Base-by-base conservation (phyloP, 2,113 vertebrate genomes). In the Microtus pennsylvanicus region DNA sequence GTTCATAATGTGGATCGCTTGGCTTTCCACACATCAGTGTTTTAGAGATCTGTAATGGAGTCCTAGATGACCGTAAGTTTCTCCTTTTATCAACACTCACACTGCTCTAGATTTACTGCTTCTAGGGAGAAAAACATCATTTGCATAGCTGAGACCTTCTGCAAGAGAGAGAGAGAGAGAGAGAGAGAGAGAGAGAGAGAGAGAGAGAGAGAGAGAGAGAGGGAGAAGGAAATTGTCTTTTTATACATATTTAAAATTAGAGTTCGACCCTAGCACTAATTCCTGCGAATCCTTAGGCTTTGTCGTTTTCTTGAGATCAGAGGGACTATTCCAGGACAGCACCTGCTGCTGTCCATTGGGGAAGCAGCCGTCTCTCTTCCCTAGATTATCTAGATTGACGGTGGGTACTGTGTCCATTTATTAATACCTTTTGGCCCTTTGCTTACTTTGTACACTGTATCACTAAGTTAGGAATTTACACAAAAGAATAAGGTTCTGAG, bases 1-100 rank as follows among this genome's bases (percentile, higher is more conserved):
- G 74, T 63, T 93, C 42, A 52, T 75, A 70, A 13, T 47, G 10
- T 10, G 17, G 28, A 76, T 93, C 45, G 65, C 47, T 92, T 94
- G 47, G 63, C 90, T 92, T 82, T 50, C 33, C 9, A 50, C 77
- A 14, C 65, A 65, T 42, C 35, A 63, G 10, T 80, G 19, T 87
- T 90, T 93, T 89, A 85, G 50, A 93, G 92, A 58, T 50, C 10
- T 58, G 78, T 76, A 83, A 65, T 28, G 7, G 28, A 92, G 47
- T 92, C 58, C 21, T 16, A 70, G 35, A 80, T 85, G 16, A 83
- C 93, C 81, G n/a, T 50, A 90, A 89, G n/a, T 70, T 91, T 93
- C 78, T 94, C 63, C 61, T 96, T 91, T 94, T 65, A 93, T 93
- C 83, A 67, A 10, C 9, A 86, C 30, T 7, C 24, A 90, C 65